Conservation (phyloP, 2,888 invertebrate species). For the Sarcophaga rosellei region DNA sequence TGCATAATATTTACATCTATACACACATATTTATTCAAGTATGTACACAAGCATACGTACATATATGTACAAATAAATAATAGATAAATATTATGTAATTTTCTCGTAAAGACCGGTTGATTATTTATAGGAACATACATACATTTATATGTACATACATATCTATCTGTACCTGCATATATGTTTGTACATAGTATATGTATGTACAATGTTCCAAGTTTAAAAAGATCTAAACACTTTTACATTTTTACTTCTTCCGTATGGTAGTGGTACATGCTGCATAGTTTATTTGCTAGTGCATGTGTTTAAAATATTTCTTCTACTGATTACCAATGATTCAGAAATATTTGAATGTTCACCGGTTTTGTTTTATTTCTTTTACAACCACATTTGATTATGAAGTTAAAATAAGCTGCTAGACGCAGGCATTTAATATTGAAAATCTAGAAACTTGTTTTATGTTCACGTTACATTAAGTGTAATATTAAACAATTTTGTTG, state of each 20-base stretch:
- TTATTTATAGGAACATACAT: neutral
- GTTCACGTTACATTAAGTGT: neutral
- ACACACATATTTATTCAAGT: neutral
- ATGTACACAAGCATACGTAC: neutral
- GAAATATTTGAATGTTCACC: constrained; percentile 47
- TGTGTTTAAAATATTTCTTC: constrained; percentile 5
- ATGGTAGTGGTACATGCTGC: neutral
- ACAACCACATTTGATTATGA: constrained; percentile 12
- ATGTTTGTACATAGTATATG: neutral
- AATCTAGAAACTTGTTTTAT: constrained; percentile 53
- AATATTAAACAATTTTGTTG: neutral
- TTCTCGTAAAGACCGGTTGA: constrained; percentile 34
- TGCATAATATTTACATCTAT: neutral
- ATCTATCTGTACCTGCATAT: neutral
- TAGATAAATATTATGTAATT: constrained; percentile 44
- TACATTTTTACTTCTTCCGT: constrained; percentile 18
- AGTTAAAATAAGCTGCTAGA: constrained; percentile 7
- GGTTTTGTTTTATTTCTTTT: constrained; percentile 4
- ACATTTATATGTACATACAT: neutral
- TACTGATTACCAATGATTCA: constrained; percentile 45
- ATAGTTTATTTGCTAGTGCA: neutral
- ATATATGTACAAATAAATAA: constrained; percentile 2
- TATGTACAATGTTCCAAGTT: neutral
- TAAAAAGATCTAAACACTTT: constrained; percentile 30
- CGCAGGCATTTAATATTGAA: constrained; percentile 8